Evolutionary conservation across 2,113 vertebrate genomes (phyloP).

Genomic region (Varanus salvator): DNA sequence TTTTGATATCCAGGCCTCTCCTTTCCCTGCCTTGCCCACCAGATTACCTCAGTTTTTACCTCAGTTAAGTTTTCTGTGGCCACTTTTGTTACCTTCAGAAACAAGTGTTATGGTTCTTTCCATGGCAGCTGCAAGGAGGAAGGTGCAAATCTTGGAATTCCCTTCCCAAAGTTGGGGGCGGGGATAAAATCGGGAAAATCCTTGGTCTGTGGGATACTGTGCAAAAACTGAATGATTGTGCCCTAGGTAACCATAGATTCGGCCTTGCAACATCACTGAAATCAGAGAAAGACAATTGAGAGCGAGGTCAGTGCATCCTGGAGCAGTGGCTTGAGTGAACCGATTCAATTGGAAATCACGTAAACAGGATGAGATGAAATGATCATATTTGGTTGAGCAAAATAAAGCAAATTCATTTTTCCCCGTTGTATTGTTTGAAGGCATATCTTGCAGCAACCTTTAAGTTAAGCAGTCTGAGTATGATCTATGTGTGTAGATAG

Average conservation of each 20-base stretch:
- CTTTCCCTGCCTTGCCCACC: too few species aligned
- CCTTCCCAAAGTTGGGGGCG: too few species aligned
- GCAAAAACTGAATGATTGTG: background rate
- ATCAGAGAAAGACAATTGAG: background rate
- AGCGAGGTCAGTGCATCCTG: background rate
- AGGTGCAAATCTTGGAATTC: too few species aligned
- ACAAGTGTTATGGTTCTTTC: too few species aligned
- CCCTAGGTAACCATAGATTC: background rate
- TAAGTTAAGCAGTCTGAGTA: background rate
- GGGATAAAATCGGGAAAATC: too few species aligned
- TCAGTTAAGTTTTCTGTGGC: too few species aligned
- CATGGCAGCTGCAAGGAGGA: too few species aligned
- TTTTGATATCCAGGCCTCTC: too few species aligned
- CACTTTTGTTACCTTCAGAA: too few species aligned
- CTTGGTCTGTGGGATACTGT: too few species aligned
- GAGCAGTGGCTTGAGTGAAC: too few species aligned
- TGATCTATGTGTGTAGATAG: background rate
- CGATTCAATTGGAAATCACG: background rate
- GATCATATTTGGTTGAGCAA: background rate
- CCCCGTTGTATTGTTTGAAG: background rate
- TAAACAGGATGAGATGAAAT: background rate
- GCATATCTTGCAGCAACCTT: background rate
- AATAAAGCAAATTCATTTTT: background rate
- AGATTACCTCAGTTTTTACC: too few species aligned
- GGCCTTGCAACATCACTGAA: background rate